phyloP scores from a whole-genome alignment of 2,888 invertebrate genomes.

The Caenorhabditis sp. region DNA sequence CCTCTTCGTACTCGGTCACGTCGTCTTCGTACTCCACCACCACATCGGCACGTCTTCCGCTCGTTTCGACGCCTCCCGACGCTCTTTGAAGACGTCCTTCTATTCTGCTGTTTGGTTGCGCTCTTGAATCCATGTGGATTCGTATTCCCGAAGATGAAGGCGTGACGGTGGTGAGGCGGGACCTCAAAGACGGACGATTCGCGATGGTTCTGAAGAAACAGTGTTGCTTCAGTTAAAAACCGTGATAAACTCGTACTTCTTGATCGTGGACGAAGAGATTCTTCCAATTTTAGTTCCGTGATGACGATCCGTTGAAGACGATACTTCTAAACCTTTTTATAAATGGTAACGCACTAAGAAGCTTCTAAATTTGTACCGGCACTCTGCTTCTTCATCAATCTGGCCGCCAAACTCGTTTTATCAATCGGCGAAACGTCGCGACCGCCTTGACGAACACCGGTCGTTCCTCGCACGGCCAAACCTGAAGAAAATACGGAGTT shows the following conservation, averaged over 20 bases:
- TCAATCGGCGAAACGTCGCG: constrained; percentile 62
- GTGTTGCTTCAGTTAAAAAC: too few species aligned
- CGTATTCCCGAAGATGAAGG: background rate
- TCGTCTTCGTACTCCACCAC: constrained; percentile 9
- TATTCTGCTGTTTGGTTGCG: constrained; percentile 6
- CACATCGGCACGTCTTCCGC: background rate
- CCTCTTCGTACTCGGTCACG: constrained; percentile 29
- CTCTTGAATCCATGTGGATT: background rate
- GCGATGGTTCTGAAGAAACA: constrained; percentile 21
- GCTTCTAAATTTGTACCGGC: background rate
- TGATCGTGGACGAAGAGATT: constrained; percentile 31
- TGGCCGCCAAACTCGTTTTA: constrained; percentile 54
- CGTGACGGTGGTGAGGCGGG: constrained; percentile 17
- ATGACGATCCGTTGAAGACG: constrained; percentile 28
- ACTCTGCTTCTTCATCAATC: constrained; percentile 20
- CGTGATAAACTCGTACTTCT: too few species aligned
- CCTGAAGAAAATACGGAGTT: constrained; percentile 40
- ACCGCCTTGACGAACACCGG: constrained; percentile 71
- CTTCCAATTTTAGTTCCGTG: constrained; percentile 12
- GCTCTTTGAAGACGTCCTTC: constrained; percentile 35
- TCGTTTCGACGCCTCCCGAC: too few species aligned
- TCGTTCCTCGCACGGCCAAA: constrained; percentile 68
- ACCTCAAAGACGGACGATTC: constrained; percentile 28
- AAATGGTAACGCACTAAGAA: background rate
- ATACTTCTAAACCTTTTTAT: constrained; percentile 15